Conservation (phyloP, 2,888 invertebrate genomes). For the Cephonodes hylas region DNA sequence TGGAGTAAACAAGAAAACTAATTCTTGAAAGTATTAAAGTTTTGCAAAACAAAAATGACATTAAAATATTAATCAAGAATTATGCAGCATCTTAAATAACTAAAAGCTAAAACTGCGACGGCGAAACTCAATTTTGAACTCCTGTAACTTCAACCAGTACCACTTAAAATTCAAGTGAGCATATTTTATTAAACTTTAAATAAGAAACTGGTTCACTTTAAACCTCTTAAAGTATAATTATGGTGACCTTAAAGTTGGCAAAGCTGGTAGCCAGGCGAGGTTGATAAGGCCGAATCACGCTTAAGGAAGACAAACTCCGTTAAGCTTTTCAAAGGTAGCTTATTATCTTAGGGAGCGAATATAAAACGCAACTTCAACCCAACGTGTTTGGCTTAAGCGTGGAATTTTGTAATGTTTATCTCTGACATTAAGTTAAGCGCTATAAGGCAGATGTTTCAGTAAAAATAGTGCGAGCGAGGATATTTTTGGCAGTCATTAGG, state of each 20-base stretch:
- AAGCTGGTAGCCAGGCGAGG: slow-evolving; percentile 29
- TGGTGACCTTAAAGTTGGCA: slow-evolving; percentile 41
- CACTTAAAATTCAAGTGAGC: slow-evolving; percentile 41
- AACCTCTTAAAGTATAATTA: slow-evolving; percentile 46
- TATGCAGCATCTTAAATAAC: neutral
- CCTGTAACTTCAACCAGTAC: slow-evolving; percentile 19
- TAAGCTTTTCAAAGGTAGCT: slow-evolving; percentile 38
- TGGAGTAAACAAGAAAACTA: neutral
- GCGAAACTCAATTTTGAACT: neutral
- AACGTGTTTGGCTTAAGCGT: slow-evolving; percentile 24
- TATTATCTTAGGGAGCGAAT: slow-evolving; percentile 36
- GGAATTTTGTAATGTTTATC: slow-evolving; percentile 30
- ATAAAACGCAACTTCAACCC: slow-evolving; percentile 34
- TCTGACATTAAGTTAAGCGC: slow-evolving; percentile 20
- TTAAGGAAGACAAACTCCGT: slow-evolving; percentile 39
- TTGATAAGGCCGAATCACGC: slow-evolving; percentile 37
- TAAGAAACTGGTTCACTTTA: slow-evolving; percentile 32
- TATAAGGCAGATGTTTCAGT: slow-evolving; percentile 23
- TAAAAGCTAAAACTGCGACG: neutral
- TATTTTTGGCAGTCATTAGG: neutral
- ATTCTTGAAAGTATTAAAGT: neutral
- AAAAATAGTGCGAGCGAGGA: slow-evolving; percentile 4
- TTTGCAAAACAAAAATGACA: neutral
- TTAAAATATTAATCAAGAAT: neutral
- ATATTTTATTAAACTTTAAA: slow-evolving; percentile 53